A percentile compares a stretch with the other conserved stretches of the same genome.
These are phyloP conservation scores for Nesoenas mayeri DNA, from an alignment of 2,113 vertebrate genomes.

Conservation along the genomic window DNA sequence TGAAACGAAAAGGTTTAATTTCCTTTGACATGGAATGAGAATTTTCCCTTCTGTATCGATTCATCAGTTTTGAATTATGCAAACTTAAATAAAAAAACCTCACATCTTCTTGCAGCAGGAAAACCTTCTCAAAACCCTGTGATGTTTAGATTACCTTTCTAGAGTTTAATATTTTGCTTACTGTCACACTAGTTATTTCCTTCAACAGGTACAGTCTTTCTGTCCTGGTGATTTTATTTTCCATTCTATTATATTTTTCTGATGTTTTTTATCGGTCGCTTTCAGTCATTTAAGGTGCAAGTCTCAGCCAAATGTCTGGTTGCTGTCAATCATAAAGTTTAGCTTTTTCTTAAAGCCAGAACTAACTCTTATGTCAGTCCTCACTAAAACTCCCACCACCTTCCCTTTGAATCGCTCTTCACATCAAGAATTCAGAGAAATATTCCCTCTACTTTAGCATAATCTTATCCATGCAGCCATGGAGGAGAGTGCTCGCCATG, in stretches of 20 bases:
- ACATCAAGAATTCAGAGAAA: background rate
- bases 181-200: background rate
- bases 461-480: background rate
- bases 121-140: background rate
- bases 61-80: background rate
- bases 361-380: accelerated
- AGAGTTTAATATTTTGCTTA: background rate
- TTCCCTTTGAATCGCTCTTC: background rate
- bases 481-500: accelerated
- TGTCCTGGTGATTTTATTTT: background rate
- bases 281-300: background rate
- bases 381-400: background rate
- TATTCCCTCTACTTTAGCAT: background rate
- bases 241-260: background rate
- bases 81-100: background rate
- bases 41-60: background rate
- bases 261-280: background rate
- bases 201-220: background rate
- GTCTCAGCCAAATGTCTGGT: background rate
- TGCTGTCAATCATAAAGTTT: background rate
- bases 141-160: background rate
- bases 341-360: background rate
- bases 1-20: background rate
- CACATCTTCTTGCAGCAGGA: background rate
- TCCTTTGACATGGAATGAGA: background rate